A percentile compares a stretch with the other conserved stretches of the same genome.
phyloP scores from a whole-genome alignment of 1,140 invertebrate genomes.

The Luehdorfia chinensis region DNA sequence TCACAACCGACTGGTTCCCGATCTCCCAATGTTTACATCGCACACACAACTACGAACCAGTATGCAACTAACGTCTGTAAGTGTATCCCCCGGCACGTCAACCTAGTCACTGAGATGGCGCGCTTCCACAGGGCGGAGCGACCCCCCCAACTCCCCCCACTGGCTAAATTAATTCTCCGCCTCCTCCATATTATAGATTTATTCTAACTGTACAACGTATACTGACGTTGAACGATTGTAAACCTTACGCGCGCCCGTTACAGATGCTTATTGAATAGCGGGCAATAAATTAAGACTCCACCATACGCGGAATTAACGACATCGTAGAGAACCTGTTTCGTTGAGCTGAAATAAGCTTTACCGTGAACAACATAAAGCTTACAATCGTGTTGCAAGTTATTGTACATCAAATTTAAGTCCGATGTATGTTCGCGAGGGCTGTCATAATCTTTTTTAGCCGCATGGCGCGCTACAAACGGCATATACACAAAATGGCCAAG shows the following conservation, averaged over 20 bases:
- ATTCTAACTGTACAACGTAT: conserved; percentile 59
- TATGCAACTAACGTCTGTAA: conserved; percentile 25
- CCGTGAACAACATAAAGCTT: conserved; percentile 27
- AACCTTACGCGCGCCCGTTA: conserved; percentile 62
- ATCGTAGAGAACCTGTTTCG: conserved; percentile 32
- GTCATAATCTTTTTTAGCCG: conserved; percentile 75
- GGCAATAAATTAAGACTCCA: conserved; percentile 60
- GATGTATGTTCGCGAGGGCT: conserved; percentile 53
- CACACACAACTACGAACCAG: too few species aligned
- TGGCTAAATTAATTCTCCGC: conserved; percentile 67
- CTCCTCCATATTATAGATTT: conserved; percentile 76
- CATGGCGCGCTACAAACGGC: conserved; percentile 57
- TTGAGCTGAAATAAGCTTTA: conserved; percentile 37
- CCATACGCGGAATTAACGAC: conserved; percentile 65
- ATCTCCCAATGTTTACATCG: conserved; percentile 15
- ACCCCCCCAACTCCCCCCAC: conserved; percentile 42
- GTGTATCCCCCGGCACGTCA: conserved; percentile 40
- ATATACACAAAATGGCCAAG: conserved; percentile 53
- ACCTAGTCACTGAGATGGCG: conserved; percentile 66
- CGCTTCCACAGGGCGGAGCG: conserved; percentile 53
- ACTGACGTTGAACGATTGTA: conserved; percentile 57
- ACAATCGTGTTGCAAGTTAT: conserved; percentile 26
- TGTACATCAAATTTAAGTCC: conserved; percentile 50
- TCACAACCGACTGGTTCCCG: background rate
- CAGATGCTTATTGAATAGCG: conserved; percentile 63